Evolutionary conservation across 2,113 vertebrate genomes (phyloP), one percentile per base, ranked within the genome.

Genomic region (Indicator maculatus): DNA sequence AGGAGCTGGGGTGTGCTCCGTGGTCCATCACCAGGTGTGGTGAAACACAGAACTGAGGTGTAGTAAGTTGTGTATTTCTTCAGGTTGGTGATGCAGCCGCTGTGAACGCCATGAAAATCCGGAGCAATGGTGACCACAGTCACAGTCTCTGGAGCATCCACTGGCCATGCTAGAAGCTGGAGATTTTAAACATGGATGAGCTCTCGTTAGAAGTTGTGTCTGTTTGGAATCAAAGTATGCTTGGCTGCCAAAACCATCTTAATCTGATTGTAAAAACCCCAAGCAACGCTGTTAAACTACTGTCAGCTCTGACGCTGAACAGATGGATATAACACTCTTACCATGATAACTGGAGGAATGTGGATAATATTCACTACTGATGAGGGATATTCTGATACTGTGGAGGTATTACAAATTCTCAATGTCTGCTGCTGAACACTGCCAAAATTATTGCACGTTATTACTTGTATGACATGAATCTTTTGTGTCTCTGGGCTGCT

Each of bases 1-100:
- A 99, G 59, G 21, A 99, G 98, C 90, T 97, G 98, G 3, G 99
- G 98, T 0, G 95, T 8, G 90, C 99, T 99, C 1, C 97, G 98
- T 3, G 99, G 99, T 15, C 99, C 99, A 0, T 99, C 98, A 6
- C 99, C 99, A 0, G 99, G 99, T 0, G 99, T 99, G 50, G 99
- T 99, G 95, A 99, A 99, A 72, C 99, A 99, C 70, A 99, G 98
- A 28, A 98, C 98, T 0, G 99, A 98, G 0, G 98, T 98, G 19
- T 98, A 98, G 96, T 99, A 99, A 52, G 97, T 89, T 8, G 98
- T 99, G 93, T 99, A 99, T 83, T 99, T 99, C 97, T 89, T 98
- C 91, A 99, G 97, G 82, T 98, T 98, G 5, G 96, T 98, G 92
- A 99, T 98, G 75, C 98, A 97, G 30, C 99, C 99, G 0, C 98